Percentiles rank a stretch among this genome's conserved stretches.
These are phyloP conservation scores for Cantharis flavilabris DNA, from an alignment of 2,888 invertebrate genomes.

Conservation along the genomic window DNA sequence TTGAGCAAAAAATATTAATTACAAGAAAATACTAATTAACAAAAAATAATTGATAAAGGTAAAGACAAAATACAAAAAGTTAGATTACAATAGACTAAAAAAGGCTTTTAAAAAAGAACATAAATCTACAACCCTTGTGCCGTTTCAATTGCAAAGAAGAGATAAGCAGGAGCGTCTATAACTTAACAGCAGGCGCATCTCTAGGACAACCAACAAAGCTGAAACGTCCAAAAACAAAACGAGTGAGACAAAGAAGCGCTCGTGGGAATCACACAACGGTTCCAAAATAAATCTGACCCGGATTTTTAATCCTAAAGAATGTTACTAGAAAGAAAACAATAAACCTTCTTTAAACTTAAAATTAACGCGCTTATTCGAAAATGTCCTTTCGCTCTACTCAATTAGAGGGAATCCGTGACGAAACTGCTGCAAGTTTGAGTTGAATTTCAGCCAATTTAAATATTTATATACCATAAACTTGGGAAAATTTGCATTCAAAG, in stretches of 20 bases:
- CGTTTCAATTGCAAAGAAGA: constrained; percentile 30
- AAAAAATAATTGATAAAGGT: background rate
- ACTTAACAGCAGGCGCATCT: constrained; percentile 22
- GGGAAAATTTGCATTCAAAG: constrained; percentile 36
- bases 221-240: constrained; percentile 37
- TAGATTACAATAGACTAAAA: background rate
- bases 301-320: constrained; percentile 44
- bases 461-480: constrained; percentile 38
- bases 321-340: constrained; percentile 33
- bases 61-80: background rate
- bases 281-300: constrained; percentile 45
- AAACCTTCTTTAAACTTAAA: constrained; percentile 25
- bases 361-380: constrained; percentile 28
- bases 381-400: constrained; percentile 28
- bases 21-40: background rate
- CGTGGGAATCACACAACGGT: constrained; percentile 46
- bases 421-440: constrained; percentile 27
- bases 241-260: constrained; percentile 39
- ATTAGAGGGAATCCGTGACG: constrained; percentile 36
- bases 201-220: constrained; percentile 32
- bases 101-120: constrained; percentile 14
- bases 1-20: background rate
- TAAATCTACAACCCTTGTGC: constrained; percentile 23
- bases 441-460: constrained; percentile 35
- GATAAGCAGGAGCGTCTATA: constrained; percentile 30